Evolutionary conservation across 2,888 invertebrate genomes (phyloP), one percentile per base, ranked within the genome.

Genomic region (Parascotia fuliginaria): DNA sequence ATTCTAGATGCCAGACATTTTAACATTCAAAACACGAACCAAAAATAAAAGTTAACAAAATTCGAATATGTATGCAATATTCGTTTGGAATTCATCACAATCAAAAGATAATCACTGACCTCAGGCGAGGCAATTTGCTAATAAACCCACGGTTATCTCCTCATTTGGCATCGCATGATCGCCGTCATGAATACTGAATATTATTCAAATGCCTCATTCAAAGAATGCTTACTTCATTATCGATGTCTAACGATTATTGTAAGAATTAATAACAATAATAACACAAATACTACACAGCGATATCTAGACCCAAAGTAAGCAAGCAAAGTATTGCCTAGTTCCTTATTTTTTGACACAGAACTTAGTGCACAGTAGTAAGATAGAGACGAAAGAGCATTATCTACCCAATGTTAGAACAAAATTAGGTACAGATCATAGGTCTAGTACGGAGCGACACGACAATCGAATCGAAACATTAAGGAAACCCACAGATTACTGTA

Each of bases 121-220:
- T 39, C 72, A 58, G 85, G 89, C 45, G 57, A 42, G 55, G 72
- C 73, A 81, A 83, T 83, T 83, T 81, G 75, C 76, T 74, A 72
- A 77, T 70, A 72, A 73, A 68, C 50, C 47, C 55, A 49, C 45
- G 63, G 63, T 70, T 68, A 79, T 81, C 74, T 74, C 71, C 75
- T 77, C 52, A 72, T 77, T 71, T 67, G 60, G 61, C 73, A 71
- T 85, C 73, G 89, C 88, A 81, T 88, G 87, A 68, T 56, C 73
- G 54, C 74, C 67, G 72, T 73, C 72, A 80, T 79, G 81, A 71
- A 51, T 73, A 63, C 44, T 56, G 42, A 44, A 70, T 73, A 66
- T 61, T 70, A 70, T 73, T 73, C 69, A 62, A 65, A 75, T 69
- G 50, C 61, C 57, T 67, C 70, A 77, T 73, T 76, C 70, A 59